Base-by-base conservation (phyloP, 2,888 invertebrate species). In the Petrolisthes cinctipes region DNA sequence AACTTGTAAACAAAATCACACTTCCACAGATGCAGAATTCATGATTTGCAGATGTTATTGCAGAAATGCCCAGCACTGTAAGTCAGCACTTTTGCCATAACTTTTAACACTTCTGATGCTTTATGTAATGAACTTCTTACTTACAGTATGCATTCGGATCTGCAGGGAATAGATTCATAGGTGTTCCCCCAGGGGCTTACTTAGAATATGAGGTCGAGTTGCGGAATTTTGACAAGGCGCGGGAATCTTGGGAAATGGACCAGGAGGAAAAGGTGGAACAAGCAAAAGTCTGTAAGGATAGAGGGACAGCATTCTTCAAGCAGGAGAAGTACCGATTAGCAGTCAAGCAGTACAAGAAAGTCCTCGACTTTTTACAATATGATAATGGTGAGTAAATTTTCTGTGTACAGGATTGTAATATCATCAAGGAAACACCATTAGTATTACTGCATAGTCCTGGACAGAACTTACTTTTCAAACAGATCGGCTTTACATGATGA, bases 281-380 rank as follows among this genome's bases (percentile, higher is more conserved):
- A 92, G 95, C 97, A 0, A 95, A 95, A 92, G 93, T 96, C n/a
- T 96, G 95, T 91, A 99, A 99, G 93, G 96, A 96, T 90, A 98
- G 97, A 92, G 99, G 99, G 80, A 98, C 97, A 0, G 94, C 95
- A 81, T 98, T 97, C 92, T 98, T 98, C 92, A 97, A 97, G 93
- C 94, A 94, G 0, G 95, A 94, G 88, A 97, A 98, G 92, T 96
- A 94, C 91, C 93, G 94, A 85, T 92, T 97, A 91, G 98, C 99
- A 0, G 94, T 96, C 82, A 97, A 96, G 92, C 96, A 97, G 95
- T 99, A 99, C 92, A 95, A 95, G 91, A 96, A 96, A 92, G 95
- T 97, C 68, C 93, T 95, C 9, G 93, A 95, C 0, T 95, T 95
- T 91, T 92, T 97, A 88, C 95, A 95, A 91, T 92, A 92, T 91